Percentiles rank a stretch among this genome's conserved stretches.
These are phyloP conservation scores for Tylochromis polylepis DNA, from an alignment of 2,113 vertebrate genomes.

Conservation along the genomic window DNA sequence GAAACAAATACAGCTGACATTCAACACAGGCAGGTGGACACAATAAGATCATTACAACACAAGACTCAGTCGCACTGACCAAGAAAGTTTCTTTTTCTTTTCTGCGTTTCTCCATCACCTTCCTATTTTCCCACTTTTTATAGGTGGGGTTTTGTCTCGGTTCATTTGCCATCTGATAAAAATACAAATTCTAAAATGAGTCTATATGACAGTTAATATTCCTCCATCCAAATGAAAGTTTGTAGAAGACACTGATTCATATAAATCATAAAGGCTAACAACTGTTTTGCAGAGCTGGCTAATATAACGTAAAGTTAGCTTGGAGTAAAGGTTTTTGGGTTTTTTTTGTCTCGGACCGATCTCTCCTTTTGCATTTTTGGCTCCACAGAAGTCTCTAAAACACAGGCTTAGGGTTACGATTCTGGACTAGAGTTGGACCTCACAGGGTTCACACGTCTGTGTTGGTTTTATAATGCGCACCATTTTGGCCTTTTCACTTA, in stretches of 20 bases:
- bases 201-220: background rate
- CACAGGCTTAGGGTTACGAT: background rate
- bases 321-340: fast-evolving
- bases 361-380: background rate
- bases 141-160: too few relatives aligned
- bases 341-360: background rate
- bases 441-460: background rate
- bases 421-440: background rate
- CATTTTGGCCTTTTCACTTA: background rate
- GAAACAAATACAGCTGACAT: too few relatives aligned
- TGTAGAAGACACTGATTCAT: background rate
- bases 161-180: too few relatives aligned
- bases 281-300: background rate
- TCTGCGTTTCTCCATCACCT: background rate
- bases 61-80: too few relatives aligned
- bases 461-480: background rate
- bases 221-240: background rate
- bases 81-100: background rate
- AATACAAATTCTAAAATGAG: too few relatives aligned
- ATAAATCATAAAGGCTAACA: background rate
- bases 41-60: too few relatives aligned
- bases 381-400: background rate
- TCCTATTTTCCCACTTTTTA: background rate
- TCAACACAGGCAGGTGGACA: too few relatives aligned
- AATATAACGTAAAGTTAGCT: background rate